Conservation (phyloP, 2,113 vertebrate species). For the Chloebia gouldiae region DNA sequence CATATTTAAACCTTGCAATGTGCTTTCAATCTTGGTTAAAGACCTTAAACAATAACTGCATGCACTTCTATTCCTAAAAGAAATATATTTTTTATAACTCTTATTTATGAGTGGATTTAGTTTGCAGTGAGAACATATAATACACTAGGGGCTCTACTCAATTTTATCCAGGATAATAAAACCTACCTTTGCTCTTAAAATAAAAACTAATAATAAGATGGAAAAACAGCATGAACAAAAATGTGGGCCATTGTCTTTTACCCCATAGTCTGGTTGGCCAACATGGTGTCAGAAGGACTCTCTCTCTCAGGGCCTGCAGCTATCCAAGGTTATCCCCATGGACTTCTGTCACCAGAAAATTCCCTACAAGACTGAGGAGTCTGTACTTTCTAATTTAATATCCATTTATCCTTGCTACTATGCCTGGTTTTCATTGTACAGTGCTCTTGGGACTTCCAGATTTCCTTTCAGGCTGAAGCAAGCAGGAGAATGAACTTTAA, state of each 20-base stretch:
- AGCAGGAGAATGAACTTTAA: not conserved
- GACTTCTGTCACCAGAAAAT: not conserved
- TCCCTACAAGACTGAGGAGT: not conserved
- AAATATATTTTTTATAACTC: not conserved
- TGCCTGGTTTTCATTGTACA: not conserved
- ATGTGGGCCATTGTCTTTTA: not conserved
- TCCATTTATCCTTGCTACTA: not conserved
- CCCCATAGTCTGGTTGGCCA: not conserved
- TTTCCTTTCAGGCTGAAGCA: not conserved
- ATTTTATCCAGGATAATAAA: not conserved
- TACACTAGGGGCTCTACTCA: not conserved
- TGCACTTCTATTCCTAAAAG: not conserved
- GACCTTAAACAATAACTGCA: not conserved
- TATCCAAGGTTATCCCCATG: accelerated
- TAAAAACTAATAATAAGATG: not conserved
- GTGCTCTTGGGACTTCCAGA: not conserved
- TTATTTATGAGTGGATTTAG: constrained; percentile 25
- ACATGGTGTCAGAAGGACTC: not conserved
- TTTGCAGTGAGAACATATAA: not conserved
- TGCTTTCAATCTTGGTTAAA: constrained; percentile 38
- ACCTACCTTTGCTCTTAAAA: not conserved
- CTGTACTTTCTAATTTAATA: not conserved
- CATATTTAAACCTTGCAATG: not conserved
- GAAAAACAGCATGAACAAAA: not conserved
- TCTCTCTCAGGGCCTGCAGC: not conserved